Evolutionary conservation across 2,888 invertebrate genomes (phyloP).

Genomic region (Himalopsyche tibetana): DNA sequence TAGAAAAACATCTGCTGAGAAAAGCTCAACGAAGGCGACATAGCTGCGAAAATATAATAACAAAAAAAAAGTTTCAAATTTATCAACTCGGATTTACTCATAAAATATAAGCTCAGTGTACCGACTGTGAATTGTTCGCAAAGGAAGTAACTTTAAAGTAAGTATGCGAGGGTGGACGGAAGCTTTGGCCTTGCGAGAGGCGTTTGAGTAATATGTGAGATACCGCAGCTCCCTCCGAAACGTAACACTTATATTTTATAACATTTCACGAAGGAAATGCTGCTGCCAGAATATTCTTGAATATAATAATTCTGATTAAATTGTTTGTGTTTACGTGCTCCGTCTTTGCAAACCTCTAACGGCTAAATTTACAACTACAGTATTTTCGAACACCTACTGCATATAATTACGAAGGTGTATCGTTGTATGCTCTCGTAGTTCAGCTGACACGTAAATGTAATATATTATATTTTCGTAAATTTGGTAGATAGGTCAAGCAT

Average conservation of each 20-base stretch:
- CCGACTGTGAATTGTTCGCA: background rate
- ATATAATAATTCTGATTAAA: conserved; percentile 20
- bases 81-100: background rate
- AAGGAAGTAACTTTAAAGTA: background rate
- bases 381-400: background rate
- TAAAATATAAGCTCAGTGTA: background rate
- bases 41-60: too few species aligned
- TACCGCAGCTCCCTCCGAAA: background rate
- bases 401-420: background rate
- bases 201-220: background rate
- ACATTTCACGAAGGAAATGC: background rate
- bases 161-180: background rate
- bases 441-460: too few species aligned
- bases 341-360: background rate
- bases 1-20: too few species aligned
- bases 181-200: too few species aligned
- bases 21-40: too few species aligned
- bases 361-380: background rate
- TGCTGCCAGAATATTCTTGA: background rate
- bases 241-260: background rate
- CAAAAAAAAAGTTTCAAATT: too few species aligned
- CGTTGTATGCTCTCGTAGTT: too few species aligned
- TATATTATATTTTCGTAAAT: too few species aligned
- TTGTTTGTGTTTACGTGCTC: background rate
- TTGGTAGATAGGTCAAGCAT: too few species aligned